Evolutionary conservation across 92 coral and sea anemone species (phyloP).

Genomic region (Anthopleura xanthogrammica): DNA sequence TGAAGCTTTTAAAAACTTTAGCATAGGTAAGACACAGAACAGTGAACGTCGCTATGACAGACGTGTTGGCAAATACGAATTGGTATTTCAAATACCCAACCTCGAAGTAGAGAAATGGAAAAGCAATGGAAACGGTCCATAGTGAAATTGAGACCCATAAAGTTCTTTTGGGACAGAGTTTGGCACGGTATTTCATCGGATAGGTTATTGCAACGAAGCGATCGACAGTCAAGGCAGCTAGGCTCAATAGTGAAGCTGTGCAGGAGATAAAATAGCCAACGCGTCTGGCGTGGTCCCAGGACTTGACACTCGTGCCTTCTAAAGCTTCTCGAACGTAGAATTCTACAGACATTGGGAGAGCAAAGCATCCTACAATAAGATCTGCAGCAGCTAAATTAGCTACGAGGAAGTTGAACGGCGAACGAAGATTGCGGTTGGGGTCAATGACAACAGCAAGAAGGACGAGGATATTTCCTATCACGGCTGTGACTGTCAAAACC

Average conservation of each 20-base stretch:
- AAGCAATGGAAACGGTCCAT: conserved; percentile 71
- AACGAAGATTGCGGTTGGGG: conserved; percentile 71
- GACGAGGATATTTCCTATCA: conserved; percentile 58
- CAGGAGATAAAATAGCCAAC: conserved; percentile 69
- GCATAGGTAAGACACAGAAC: conserved; percentile 58
- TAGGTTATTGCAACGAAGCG: conserved; percentile 76
- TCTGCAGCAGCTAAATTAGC: conserved; percentile 81
- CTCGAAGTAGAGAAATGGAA: conserved; percentile 75
- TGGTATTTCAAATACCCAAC: conserved; percentile 81
- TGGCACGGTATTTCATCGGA: conserved; percentile 71
- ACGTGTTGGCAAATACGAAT: conserved; percentile 86
- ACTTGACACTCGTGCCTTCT: conserved; percentile 20
- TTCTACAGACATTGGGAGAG: conserved; percentile 68
- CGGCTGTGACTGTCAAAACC: conserved; percentile 49
- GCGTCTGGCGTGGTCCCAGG: conserved; percentile 53
- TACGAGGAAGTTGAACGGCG: conserved; percentile 76
- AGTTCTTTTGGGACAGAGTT: conserved; percentile 52
- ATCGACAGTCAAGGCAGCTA: conserved; percentile 79
- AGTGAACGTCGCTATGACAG: conserved; percentile 72
- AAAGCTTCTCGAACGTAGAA: conserved; percentile 66
- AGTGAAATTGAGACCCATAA: conserved; percentile 50
- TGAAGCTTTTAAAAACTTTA: conserved; percentile 55
- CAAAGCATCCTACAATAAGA: conserved; percentile 69
- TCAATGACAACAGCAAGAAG: conserved; percentile 71
- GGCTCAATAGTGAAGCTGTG: conserved; percentile 81